Base-by-base conservation (phyloP, 2,797 vertebrate species). In the Anisognathus igniventris region DNA sequence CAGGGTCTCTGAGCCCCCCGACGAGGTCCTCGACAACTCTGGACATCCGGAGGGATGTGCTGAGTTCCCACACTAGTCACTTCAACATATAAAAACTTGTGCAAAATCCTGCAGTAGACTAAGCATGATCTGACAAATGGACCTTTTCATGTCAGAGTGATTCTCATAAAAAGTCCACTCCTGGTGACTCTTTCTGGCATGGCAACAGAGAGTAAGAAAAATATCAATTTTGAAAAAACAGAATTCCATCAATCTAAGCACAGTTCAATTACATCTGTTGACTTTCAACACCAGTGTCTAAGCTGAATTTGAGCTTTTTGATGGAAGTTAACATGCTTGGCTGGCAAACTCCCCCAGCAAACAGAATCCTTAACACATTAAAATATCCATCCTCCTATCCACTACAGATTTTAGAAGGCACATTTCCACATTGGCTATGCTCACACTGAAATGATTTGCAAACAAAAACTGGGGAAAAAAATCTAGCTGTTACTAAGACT, bases 321-420 rank as follows among this genome's bases (percentile, higher is more conserved):
- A 17, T 61, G 42, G 33, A 71, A 73, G 16, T 35, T 62, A 60
- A 72, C 30, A 45, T 21, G 9, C 37, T n/a, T 28, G 9, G 7
- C 17, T 66, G 19, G 10, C 17, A 53, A 78, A 23, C 11, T 4
- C 0, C 5, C 0, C 0, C 10, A 37, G 9, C 5, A 40, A 40
- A 37, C 23, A 68, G 44, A 45, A 78, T 60, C 25, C 25, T 19
- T 56, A 56, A 47, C 9, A 37, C 9, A 28, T 17, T 39, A 78
- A 66, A 81, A 53, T 61, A 75, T 16, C 12, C 4, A 21, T 62
- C 15, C 13, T 92, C 50, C 30, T 61, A 11, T 30, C 19, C 24
- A 19, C 22, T 84, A 37, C 14, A 33, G 24, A 42, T 70, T 78
- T 90, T 37, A 62, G n/a, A 54, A 86, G 37, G 18, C n/a, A 45